A percentile compares a stretch with the other conserved stretches of the same genome.
Evolutionary conservation across 2,888 invertebrate genomes (phyloP).

Genomic region (Galerucella pusilla): DNA sequence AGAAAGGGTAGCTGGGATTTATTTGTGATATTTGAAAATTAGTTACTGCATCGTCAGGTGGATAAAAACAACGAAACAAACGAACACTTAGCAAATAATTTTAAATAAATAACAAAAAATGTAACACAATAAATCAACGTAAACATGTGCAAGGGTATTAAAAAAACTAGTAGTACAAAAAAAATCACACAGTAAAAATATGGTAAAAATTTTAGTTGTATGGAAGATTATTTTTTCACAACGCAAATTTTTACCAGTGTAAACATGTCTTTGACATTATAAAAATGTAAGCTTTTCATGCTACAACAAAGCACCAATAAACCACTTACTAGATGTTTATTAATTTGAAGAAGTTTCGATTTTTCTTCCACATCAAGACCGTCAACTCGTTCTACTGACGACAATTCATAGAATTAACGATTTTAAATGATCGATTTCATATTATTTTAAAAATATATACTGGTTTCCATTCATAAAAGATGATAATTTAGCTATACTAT

Average conservation of each 20-base stretch:
- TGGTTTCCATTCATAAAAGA: not conserved
- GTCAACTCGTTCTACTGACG: not conserved
- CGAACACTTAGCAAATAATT: not conserved
- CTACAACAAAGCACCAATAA: not conserved
- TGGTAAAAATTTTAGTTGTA: not conserved
- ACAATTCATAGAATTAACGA: not conserved
- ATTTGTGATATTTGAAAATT: not conserved
- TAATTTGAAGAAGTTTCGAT: conserved; percentile 5
- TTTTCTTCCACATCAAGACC: not conserved
- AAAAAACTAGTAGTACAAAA: not conserved
- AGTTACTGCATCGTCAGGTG: not conserved
- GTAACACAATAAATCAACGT: not conserved
- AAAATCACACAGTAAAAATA: not conserved
- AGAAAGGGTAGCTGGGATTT: too few relatives aligned
- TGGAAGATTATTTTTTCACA: not conserved
- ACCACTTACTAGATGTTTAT: conserved; percentile 2
- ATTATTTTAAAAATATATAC: not conserved
- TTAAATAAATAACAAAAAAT: not conserved
- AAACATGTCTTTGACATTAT: not conserved
- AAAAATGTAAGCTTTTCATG: conserved; percentile 8
- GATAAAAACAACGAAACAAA: not conserved
- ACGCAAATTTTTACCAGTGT: not conserved
- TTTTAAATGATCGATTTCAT: not conserved
- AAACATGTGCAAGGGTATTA: not conserved
- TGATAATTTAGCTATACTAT: not conserved